Evolutionary conservation across 2,888 invertebrate genomes (phyloP), one percentile per base, ranked within the genome.

Genomic region (Hydropsyche betteni): DNA sequence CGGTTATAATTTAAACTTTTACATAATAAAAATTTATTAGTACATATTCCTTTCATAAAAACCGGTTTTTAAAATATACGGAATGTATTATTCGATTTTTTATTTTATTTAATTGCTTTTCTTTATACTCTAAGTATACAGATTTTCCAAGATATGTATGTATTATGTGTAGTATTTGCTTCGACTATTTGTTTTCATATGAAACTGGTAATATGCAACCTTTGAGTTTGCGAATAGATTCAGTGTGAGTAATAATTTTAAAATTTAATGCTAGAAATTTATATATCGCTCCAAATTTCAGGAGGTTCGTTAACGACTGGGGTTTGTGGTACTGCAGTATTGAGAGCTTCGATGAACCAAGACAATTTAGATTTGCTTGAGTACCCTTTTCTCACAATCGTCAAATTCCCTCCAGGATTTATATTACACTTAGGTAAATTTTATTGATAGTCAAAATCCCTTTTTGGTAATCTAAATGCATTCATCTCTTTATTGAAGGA

Each of bases 371-470:
- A 97, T 79, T 92, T 97, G 91, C 85, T 97, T 83, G 98, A 98
- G 83, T 98, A 97, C 84, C 98, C 98, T 0, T 98, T 99, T 84
- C 88, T 99, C 73, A 98, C 98, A 0, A 93, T 98, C 89, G 90
- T 93, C 0, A 94, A 94, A 81, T 97, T 95, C 84, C 97, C 98
- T 5, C 87, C 91, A 0, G 96, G 95, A 10, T 96, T 98, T 82
- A 92, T 98, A 80, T 88, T 93, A 16, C 94, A 95, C 83, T 89
- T 98, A 80, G 98, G 95, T 93, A 84, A 84, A 82, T 81, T 50
- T 69, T 72, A 50, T 44, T 72, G 8, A 14, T 51, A 36, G 4
- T 69, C 4, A 5, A 2, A 44, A 8, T 6, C 1, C 2, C 38
- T 24, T n/a, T 38, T 2, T 5, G 10, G 14, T 53, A 53, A 5